phyloP scores from a whole-genome alignment of 2,797 vertebrate genomes.

The Hydrolagus colliei region DNA sequence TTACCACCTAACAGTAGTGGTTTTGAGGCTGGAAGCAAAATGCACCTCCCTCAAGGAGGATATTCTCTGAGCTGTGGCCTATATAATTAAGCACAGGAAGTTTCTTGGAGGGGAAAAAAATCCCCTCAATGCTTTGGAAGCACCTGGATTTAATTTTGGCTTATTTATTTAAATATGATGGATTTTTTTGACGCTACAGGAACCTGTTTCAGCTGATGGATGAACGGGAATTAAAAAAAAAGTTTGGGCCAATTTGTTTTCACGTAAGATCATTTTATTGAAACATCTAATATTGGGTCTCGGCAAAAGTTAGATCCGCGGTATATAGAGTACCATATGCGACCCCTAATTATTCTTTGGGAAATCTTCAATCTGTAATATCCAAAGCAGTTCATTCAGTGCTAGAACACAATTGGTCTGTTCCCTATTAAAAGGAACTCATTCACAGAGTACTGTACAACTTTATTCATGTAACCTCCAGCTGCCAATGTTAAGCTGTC shows the following conservation, averaged over 20 bases:
- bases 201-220: too few species aligned
- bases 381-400: conserved; percentile 9
- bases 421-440: conserved; percentile 10
- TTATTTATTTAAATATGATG: background rate
- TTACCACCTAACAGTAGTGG: background rate
- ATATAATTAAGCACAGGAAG: background rate
- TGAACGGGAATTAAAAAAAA: background rate
- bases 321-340: background rate
- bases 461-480: background rate
- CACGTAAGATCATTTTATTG: too few species aligned
- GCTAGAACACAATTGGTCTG: background rate
- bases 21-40: too few species aligned
- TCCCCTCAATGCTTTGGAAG: background rate
- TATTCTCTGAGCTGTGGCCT: background rate
- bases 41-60: background rate
- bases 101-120: background rate
- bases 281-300: background rate
- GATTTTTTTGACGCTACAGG: background rate
- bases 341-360: background rate
- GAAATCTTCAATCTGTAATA: background rate
- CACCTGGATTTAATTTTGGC: too few species aligned
- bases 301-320: background rate
- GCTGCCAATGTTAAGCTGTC: background rate
- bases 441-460: background rate
- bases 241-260: too few species aligned